Percentiles rank a stretch among this genome's conserved stretches.
phyloP scores from a whole-genome alignment of 2,888 invertebrate genomes.

The Hedya salicella region DNA sequence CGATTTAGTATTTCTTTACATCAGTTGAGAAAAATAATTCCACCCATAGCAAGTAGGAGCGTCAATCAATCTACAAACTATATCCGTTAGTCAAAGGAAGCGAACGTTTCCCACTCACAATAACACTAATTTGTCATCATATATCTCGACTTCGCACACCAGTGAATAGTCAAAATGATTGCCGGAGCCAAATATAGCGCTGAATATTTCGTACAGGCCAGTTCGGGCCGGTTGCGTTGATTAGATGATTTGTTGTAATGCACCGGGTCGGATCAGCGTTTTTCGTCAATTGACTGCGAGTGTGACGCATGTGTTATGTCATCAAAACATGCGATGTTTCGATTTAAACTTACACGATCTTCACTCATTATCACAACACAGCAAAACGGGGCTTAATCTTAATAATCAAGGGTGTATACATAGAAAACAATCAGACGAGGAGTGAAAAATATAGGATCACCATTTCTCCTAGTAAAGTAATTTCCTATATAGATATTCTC shows the following conservation, averaged over 20 bases:
- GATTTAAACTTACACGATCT: no score
- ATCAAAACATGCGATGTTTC: conserved; percentile 1
- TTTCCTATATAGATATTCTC: no score
- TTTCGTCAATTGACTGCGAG: conserved; percentile 34
- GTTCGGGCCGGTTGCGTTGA: conserved; percentile 32
- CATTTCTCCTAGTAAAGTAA: no score
- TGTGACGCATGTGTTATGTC: conserved; percentile 27
- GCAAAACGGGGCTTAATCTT: no score
- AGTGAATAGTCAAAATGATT: conserved; percentile 35
- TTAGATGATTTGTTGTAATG: conserved; percentile 41
- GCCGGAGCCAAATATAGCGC: conserved; percentile 36
- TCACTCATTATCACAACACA: no score
- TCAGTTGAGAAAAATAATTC: no score
- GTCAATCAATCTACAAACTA: conserved; percentile 9
- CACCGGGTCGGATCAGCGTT: conserved; percentile 30
- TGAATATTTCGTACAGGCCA: conserved; percentile 32
- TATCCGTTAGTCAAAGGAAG: conserved; percentile 24
- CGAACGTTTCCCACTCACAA: conserved; percentile 12
- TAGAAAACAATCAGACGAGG: no score
- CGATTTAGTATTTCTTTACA: no score
- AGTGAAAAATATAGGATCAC: no score
- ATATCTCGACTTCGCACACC: conserved; percentile 16
- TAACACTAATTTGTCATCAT: conserved; percentile 24
- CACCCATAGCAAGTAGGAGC: no score
- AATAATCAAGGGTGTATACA: no score